A percentile compares a stretch with the other conserved stretches of the same genome.
Evolutionary conservation across 2,888 invertebrate species (phyloP).

Genomic region (Gortyna flavago): DNA sequence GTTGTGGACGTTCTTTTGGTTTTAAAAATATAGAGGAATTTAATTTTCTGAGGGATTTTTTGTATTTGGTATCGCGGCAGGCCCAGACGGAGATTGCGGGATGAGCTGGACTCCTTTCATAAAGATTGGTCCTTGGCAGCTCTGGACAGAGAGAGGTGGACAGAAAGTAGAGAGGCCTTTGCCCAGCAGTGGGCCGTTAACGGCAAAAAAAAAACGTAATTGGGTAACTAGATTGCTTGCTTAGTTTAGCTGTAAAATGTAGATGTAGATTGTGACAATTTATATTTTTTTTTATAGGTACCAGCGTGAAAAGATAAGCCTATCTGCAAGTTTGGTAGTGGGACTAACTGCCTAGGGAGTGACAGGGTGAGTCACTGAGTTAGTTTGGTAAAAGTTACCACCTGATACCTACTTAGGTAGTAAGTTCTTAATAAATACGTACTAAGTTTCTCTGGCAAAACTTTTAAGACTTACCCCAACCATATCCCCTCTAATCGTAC

Average conservation of each 20-base stretch:
- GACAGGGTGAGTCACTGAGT: too few species aligned
- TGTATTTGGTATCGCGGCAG: not conserved
- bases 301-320: not conserved
- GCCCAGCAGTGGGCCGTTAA: not conserved
- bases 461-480: constrained; percentile 7
- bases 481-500: constrained; percentile 71
- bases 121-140: not conserved
- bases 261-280: not conserved
- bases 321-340: not conserved
- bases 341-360: not conserved
- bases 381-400: too few species aligned
- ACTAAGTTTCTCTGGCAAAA: constrained; percentile 1
- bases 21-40: constrained; percentile 22
- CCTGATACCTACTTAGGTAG: not conserved
- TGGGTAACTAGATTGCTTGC: not conserved
- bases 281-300: not conserved
- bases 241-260: not conserved
- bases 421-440: not conserved
- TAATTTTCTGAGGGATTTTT: not conserved
- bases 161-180: not conserved
- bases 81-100: not conserved
- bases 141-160: not conserved
- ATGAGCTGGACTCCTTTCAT: not conserved
- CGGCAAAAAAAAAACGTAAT: not conserved
- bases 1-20: constrained; percentile 70